These are phyloP conservation scores for Charanyca ferruginea DNA, from an alignment of 2,888 invertebrate genomes.

Conservation along the genomic window DNA sequence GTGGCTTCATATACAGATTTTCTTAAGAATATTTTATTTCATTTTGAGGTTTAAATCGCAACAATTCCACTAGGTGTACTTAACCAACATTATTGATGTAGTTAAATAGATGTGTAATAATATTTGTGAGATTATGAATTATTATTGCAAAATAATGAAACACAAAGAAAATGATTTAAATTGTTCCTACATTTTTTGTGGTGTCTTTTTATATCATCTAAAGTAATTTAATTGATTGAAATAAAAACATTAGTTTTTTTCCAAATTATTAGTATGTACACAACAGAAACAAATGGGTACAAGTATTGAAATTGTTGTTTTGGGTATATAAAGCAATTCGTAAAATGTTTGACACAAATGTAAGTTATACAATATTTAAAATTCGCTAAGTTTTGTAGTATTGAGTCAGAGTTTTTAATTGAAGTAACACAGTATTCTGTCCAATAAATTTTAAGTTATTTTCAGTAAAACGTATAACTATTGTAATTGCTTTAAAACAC, in stretches of 20 bases:
- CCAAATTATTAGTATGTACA: constrained; percentile 7
- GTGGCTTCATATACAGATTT: constrained; percentile 8
- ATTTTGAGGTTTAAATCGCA: constrained; percentile 17
- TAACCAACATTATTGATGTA: constrained; percentile 45
- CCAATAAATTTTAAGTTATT: constrained; percentile 59
- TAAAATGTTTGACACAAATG: constrained; percentile 8
- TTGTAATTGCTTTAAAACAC: constrained; percentile 63
- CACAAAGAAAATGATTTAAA: background rate
- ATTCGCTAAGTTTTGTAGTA: constrained; percentile 23
- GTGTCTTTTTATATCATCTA: constrained; percentile 7
- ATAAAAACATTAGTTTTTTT: background rate
- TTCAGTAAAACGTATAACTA: constrained; percentile 34
- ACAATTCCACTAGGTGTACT: constrained; percentile 48
- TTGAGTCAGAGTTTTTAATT: constrained; percentile 18
- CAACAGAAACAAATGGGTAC: constrained; percentile 33
- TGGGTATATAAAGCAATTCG: background rate
- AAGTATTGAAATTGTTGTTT: constrained; percentile 28
- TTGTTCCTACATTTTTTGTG: constrained; percentile 15
- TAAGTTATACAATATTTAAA: constrained; percentile 25
- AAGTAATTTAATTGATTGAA: constrained; percentile 17
- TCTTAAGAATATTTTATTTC: constrained; percentile 4
- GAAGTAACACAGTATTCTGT: constrained; percentile 55
- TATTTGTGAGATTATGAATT: constrained; percentile 8
- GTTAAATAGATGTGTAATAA: constrained; percentile 29
- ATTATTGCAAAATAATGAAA: constrained; percentile 15